Base-by-base conservation (phyloP, 1,140 invertebrate species). In the Whitmania pigra region DNA sequence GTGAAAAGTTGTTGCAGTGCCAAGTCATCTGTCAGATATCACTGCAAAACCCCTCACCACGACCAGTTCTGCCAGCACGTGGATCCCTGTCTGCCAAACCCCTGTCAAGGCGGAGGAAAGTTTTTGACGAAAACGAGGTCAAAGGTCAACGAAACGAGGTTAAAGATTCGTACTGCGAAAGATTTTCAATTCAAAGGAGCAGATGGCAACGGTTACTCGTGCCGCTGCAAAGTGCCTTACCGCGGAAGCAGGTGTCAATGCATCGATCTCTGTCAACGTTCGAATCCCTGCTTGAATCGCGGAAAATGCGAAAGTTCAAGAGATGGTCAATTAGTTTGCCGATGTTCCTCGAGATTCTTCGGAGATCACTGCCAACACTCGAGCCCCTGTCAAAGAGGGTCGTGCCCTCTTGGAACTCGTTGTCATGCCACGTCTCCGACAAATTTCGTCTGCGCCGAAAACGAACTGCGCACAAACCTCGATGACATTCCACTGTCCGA, bases 11-110 rank as follows among this genome's bases (percentile, higher is more conserved):
- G 43, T 49, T 49, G 1, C 43, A 17, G 13, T 13, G 43, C 43
- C 43, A 49, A 49, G 43, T 49, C 43, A 49, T 49, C 43, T 11
- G 43, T 49, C 43, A 49, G 43, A 49, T 49, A 13, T 49, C 43
- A 49, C 43, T 49, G 43, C 11, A 49, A 49, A 11, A 3, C 1
- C 43, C 15, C 43, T 49, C 43, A 13, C 43, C 5, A 36, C 67
- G 57, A 31, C 22, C 72, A 73, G 27, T 53, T 55, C 69, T 75
- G 73, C 67, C 54, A 75, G 36, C 40, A 67, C 31, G 71, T 55
- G 53, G 72, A 75, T 70, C 54, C 69, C n/a, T 75, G 76, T 43
- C 55, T 72, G 3, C 54, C 74, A 31, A 55, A 72, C 18, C 76
- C 78, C 13, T 80, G 79, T 72, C n/a, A 36, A 68, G 11, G 11